Conservation (phyloP, 2,113 vertebrate genomes). For the Hyperoodon ampullatus region DNA sequence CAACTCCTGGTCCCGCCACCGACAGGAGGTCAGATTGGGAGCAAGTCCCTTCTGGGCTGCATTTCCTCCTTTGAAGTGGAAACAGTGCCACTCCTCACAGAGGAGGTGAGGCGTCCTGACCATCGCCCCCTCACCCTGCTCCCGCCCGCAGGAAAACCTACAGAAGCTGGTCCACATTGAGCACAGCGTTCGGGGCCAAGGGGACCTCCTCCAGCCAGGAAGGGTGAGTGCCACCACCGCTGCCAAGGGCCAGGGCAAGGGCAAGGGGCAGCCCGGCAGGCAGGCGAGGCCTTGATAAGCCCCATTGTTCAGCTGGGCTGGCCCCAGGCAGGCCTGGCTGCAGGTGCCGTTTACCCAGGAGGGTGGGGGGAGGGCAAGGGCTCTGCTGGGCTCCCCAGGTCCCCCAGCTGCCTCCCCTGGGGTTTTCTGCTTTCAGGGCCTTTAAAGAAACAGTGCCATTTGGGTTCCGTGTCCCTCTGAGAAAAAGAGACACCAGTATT, state of each 20-base stretch:
- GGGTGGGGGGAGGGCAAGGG: background rate
- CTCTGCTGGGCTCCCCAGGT: background rate
- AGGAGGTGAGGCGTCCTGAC: conserved; percentile 10
- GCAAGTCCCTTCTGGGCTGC: background rate
- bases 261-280: background rate
- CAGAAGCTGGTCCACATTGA: conserved; percentile 97
- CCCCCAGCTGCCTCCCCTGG: background rate
- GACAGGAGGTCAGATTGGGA: background rate
- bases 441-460: background rate
- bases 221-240: conserved; percentile 89
- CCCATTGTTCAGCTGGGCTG: conserved; percentile 58
- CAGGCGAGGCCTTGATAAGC: conserved; percentile 25
- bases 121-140: background rate
- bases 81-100: background rate
- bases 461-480: background rate
- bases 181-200: conserved; percentile 94
- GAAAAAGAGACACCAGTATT: background rate
- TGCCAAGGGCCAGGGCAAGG: conserved; percentile 1
- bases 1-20: too few relatives aligned
- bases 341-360: conserved; percentile 63
- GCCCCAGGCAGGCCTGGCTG: conserved; percentile 65
- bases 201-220: conserved; percentile 93
- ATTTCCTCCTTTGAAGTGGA: background rate
- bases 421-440: background rate
- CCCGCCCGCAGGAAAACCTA: conserved; percentile 92